Evolutionary conservation across 2,113 vertebrate species (phyloP).

Genomic region (Ia io): DNA sequence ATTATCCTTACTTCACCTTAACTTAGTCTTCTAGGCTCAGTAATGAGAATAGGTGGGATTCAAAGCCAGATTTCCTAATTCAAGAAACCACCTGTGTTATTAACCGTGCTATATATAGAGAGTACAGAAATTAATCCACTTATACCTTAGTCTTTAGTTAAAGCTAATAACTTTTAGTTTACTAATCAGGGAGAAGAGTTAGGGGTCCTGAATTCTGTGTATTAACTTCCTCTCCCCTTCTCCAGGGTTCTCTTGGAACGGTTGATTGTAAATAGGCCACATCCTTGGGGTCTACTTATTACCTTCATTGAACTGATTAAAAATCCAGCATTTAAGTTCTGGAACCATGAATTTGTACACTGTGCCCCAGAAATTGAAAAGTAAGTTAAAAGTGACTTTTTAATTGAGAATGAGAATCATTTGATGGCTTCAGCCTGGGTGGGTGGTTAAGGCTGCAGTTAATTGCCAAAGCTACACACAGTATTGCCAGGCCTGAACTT

Average conservation of each 20-base stretch:
- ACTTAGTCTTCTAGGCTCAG: neutral
- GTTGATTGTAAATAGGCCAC: conserved; percentile 99
- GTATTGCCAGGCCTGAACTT: neutral
- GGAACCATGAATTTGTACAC: conserved; percentile 99
- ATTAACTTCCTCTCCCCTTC: neutral
- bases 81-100: neutral
- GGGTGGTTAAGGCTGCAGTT: neutral
- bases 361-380: conserved; percentile 99
- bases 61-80: neutral
- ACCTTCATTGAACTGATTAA: conserved; percentile 99
- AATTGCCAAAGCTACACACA: neutral
- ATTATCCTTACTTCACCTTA: neutral
- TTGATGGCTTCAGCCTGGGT: neutral
- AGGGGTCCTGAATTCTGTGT: neutral
- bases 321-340: conserved; percentile 99
- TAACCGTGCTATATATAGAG: neutral
- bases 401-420: neutral
- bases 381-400: conserved; percentile 83
- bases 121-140: neutral
- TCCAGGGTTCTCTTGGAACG: conserved; percentile 96
- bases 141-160: neutral
- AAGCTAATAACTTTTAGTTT: neutral
- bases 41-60: neutral
- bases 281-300: conserved; percentile 99
- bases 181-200: neutral